Evolutionary conservation across 1,140 invertebrate genomes (phyloP).

Genomic region (Saxidomus purpurata): DNA sequence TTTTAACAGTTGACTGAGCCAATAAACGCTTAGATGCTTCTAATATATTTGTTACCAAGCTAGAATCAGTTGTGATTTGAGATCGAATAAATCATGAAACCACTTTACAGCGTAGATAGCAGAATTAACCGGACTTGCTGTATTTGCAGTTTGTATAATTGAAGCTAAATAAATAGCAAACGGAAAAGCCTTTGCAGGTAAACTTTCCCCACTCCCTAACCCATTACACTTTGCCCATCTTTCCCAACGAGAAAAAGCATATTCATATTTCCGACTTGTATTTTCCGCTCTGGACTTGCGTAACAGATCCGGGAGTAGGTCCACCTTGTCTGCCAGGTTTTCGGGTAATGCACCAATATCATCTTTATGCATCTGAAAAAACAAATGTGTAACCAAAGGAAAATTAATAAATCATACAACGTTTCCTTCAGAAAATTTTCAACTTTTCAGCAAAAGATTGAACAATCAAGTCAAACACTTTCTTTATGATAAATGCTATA

Average conservation of each 20-base stretch:
- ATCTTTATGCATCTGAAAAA: too few species aligned
- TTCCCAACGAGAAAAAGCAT: background rate
- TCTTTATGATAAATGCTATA: too few species aligned
- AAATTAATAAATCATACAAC: background rate
- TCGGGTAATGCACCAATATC: too few species aligned
- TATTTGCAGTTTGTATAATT: slow-evolving; percentile 11
- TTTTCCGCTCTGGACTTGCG: too few species aligned
- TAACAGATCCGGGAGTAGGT: too few species aligned
- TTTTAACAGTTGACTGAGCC: background rate
- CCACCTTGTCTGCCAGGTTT: too few species aligned
- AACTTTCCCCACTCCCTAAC: slow-evolving; percentile 5
- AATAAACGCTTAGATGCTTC: slow-evolving; percentile 17
- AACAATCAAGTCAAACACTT: too few species aligned
- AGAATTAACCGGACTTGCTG: background rate
- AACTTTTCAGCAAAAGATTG: too few species aligned
- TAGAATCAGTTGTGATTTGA: slow-evolving; percentile 17
- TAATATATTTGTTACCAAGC: background rate
- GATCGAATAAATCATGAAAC: slow-evolving; percentile 16
- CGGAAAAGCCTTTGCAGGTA: slow-evolving; percentile 8
- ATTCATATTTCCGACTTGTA: too few species aligned
- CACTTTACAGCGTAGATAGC: slow-evolving; percentile 25
- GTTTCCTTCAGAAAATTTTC: background rate
- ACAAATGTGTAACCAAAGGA: too few species aligned
- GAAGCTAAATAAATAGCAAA: slow-evolving; percentile 15
- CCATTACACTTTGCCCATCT: background rate